phyloP scores from a whole-genome alignment of 2,888 invertebrate species.

The Callosobruchus maculatus region DNA sequence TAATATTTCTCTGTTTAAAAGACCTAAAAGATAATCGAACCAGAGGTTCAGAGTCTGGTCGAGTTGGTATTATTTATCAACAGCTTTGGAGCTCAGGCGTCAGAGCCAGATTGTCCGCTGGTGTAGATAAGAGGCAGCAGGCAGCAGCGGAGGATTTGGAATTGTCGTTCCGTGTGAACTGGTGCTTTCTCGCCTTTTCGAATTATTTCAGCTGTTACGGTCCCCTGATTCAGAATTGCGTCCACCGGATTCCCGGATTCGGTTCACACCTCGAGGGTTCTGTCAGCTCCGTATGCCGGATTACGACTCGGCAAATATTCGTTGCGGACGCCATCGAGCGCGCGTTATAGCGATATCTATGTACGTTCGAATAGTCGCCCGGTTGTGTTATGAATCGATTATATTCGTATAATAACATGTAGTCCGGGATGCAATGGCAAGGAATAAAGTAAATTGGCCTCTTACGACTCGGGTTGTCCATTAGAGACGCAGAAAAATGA shows the following conservation, averaged over 20 bases:
- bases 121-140: neutral
- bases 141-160: neutral
- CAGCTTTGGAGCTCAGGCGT: neutral
- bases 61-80: neutral
- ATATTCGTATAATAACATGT: too few relatives aligned
- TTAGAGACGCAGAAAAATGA: too few relatives aligned
- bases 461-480: too few relatives aligned
- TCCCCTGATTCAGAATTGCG: neutral
- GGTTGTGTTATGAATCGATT: neutral
- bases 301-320: neutral
- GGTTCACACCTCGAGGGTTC: neutral
- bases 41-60: too few relatives aligned
- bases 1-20: too few relatives aligned
- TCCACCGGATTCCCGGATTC: neutral
- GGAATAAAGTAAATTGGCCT: too few relatives aligned
- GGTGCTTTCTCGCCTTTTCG: neutral
- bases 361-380: neutral
- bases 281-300: neutral
- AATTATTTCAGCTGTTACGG: neutral
- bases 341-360: neutral
- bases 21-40: too few relatives aligned
- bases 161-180: neutral
- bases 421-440: too few relatives aligned
- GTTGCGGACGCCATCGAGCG: neutral
- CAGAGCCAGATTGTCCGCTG: neutral